Percentiles rank a stretch among this genome's conserved stretches.
phyloP scores from a whole-genome alignment of 1,140 invertebrate genomes.

The Eriocheir sinensis region DNA sequence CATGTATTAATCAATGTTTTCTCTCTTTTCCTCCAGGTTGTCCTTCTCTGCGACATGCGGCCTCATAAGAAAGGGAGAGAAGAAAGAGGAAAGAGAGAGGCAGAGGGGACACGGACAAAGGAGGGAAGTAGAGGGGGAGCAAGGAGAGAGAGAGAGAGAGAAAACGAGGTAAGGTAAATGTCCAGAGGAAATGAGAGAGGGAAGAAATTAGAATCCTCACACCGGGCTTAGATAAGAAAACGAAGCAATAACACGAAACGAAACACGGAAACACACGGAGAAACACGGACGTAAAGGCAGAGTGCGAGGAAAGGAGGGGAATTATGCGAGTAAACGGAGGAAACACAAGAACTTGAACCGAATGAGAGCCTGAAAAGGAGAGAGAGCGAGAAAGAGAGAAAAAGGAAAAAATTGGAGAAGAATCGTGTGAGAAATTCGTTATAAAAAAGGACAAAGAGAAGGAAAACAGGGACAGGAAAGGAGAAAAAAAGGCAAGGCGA shows the following conservation, averaged over 20 bases:
- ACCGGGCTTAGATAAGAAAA: neutral
- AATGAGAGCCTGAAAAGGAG: too few relatives aligned
- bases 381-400: neutral
- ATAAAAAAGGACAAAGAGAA: neutral
- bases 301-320: neutral
- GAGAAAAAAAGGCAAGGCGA: neutral
- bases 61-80: neutral
- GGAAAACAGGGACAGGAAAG: neutral
- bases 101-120: neutral
- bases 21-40: neutral
- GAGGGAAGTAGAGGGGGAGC: neutral
- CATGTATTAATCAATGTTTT: neutral
- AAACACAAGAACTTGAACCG: too few relatives aligned
- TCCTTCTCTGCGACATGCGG: neutral
- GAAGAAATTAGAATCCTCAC: neutral
- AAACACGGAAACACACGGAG: neutral
- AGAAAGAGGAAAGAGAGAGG: constrained; percentile 11
- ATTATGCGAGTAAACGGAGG: neutral
- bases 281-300: neutral
- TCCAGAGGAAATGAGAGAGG: neutral
- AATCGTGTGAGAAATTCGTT: neutral
- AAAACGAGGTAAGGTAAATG: neutral
- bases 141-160: neutral
- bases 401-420: neutral
- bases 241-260: too few relatives aligned